phyloP scores from a whole-genome alignment of 2,797 vertebrate genomes.

The Enteromius mattozi region DNA sequence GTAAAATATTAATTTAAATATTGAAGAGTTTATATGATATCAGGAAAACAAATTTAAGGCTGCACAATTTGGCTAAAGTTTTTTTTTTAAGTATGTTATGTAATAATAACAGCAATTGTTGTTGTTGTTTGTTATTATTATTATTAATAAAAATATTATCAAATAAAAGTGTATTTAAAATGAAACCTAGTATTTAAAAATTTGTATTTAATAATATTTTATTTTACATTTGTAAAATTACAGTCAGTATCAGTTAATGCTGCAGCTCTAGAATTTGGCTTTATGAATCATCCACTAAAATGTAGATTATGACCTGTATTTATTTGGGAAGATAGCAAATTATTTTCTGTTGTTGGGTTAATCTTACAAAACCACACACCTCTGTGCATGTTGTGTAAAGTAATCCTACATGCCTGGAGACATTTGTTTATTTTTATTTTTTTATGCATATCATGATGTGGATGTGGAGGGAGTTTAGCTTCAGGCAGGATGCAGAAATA shows the following conservation, averaged over 20 bases:
- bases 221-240: neutral
- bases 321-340: neutral
- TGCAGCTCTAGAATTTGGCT: neutral
- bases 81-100: neutral
- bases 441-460: neutral
- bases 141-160: neutral
- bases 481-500: neutral
- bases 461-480: neutral
- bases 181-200: neutral
- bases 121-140: neutral
- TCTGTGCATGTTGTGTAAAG: neutral
- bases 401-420: neutral
- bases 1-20: neutral
- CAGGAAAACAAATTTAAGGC: neutral
- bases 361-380: neutral
- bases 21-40: neutral
- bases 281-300: neutral
- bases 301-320: neutral
- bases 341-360: neutral
- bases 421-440: neutral
- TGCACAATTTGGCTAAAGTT: neutral
- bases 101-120: neutral
- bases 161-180: neutral
- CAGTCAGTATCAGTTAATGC: neutral
- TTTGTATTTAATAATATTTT: neutral